A percentile compares a stretch with the other conserved stretches of the same genome.
phyloP scores from a whole-genome alignment of 1,140 invertebrate species.

The Hyposmocoma kahamanoa region DNA sequence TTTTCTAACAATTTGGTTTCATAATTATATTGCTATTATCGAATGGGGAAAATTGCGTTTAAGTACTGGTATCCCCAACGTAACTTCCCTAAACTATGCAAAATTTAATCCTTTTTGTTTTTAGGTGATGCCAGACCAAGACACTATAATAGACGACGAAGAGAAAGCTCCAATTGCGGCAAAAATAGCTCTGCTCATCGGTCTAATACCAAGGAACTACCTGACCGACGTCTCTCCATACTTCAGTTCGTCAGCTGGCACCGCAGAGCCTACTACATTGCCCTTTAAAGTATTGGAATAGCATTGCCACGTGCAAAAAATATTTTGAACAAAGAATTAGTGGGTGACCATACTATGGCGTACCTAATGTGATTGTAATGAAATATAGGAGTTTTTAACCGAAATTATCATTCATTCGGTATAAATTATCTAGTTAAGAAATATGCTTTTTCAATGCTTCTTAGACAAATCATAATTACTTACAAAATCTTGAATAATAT shows the following conservation, averaged over 20 bases:
- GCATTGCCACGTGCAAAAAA: conserved; percentile 5
- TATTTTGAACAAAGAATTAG: conserved; percentile 9
- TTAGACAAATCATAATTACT: too few relatives aligned
- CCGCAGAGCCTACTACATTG: conserved; percentile 26
- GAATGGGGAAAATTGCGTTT: too few relatives aligned
- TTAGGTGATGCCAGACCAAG: conserved; percentile 71
- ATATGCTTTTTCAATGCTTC: too few relatives aligned
- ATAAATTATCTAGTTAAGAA: too few relatives aligned
- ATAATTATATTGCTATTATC: not conserved
- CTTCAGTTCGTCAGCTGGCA: conserved; percentile 36
- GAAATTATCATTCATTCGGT: too few relatives aligned
- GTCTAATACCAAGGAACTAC: conserved; percentile 57
- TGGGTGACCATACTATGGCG: too few relatives aligned
- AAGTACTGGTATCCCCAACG: too few relatives aligned
- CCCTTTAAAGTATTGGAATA: conserved; percentile 50
- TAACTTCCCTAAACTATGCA: not conserved
- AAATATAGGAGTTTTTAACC: too few relatives aligned
- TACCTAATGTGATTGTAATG: conserved; percentile 14
- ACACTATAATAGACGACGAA: conserved; percentile 60
- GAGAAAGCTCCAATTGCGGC: conserved; percentile 68
- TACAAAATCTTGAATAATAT: too few relatives aligned
- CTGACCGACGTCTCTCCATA: conserved; percentile 55
- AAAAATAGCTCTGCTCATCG: conserved; percentile 63
- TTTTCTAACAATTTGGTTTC: conserved; percentile 3
- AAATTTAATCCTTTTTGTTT: conserved; percentile 12